Evolutionary conservation across 2,113 vertebrate genomes (phyloP).

Genomic region (Ictidomys tridecemlineatus): DNA sequence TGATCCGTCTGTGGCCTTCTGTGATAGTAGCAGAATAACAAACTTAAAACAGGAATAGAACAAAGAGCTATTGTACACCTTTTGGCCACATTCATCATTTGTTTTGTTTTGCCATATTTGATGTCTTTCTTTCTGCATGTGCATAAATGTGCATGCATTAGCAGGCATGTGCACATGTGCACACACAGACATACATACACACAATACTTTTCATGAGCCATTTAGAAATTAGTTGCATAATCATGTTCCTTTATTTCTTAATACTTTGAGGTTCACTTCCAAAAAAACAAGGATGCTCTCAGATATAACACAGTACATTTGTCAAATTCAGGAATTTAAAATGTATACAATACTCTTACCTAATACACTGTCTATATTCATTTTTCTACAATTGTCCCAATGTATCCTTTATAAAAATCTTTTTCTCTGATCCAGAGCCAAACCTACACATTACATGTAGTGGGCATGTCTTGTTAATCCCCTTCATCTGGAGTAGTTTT

Average conservation of each 20-base stretch:
- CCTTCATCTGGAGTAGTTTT: not conserved
- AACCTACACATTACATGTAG: not conserved
- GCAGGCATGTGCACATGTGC: no score
- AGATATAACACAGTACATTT: not conserved
- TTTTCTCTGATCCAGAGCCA: not conserved
- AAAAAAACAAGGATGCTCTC: not conserved
- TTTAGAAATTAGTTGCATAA: not conserved
- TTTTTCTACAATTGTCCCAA: not conserved
- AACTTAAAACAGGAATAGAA: not conserved
- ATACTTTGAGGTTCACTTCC: not conserved
- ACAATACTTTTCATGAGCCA: not conserved
- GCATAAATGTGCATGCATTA: not conserved
- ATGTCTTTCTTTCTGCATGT: not conserved
- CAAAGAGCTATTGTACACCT: not conserved
- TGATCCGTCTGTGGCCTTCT: not conserved
- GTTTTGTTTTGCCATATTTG: not conserved
- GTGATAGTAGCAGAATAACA: not conserved
- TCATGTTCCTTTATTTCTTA: not conserved
- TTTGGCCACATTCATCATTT: not conserved
- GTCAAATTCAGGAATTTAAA: constrained; percentile 7
- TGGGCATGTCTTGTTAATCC: not conserved
- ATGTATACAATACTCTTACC: not conserved
- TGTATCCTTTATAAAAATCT: not conserved
- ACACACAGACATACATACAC: not conserved
- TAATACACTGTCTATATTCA: not conserved